Evolutionary conservation across 2,113 vertebrate species (phyloP).

Genomic region (Peucedramus taeniatus): DNA sequence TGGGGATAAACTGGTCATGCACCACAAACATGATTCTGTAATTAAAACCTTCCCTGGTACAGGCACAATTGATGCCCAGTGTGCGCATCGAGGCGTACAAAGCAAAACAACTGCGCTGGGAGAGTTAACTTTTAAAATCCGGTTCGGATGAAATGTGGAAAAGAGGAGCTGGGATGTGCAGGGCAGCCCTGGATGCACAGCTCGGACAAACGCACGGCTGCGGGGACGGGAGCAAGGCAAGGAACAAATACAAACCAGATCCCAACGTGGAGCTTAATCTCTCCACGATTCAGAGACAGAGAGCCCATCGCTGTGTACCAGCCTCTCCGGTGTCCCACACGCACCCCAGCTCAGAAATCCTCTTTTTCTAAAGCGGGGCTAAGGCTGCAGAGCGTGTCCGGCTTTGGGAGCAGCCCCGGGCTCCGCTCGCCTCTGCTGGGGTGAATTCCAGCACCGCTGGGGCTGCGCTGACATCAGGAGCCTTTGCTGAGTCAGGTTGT

Average conservation of each 20-base stretch:
- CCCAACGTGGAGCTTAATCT: not conserved
- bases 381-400: not conserved
- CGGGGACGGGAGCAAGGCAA: not conserved
- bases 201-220: rapidly evolving
- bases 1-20: not conserved
- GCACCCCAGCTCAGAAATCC: not conserved
- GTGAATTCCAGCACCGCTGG: not conserved
- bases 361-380: not conserved
- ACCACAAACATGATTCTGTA: not conserved
- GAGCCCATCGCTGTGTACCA: not conserved
- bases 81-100: not conserved
- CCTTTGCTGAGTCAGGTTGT: constrained; percentile 53
- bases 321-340: not conserved
- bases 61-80: not conserved
- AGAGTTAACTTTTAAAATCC: not conserved
- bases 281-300: not conserved
- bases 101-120: not conserved
- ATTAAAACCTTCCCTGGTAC: not conserved
- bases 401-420: not conserved
- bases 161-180: rapidly evolving
- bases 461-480: not conserved
- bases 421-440: not conserved
- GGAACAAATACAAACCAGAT: not conserved
- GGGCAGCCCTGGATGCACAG: not conserved
- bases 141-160: not conserved